Conservation (phyloP, 2,113 vertebrate genomes). For the Archocentrus centrarchus region DNA sequence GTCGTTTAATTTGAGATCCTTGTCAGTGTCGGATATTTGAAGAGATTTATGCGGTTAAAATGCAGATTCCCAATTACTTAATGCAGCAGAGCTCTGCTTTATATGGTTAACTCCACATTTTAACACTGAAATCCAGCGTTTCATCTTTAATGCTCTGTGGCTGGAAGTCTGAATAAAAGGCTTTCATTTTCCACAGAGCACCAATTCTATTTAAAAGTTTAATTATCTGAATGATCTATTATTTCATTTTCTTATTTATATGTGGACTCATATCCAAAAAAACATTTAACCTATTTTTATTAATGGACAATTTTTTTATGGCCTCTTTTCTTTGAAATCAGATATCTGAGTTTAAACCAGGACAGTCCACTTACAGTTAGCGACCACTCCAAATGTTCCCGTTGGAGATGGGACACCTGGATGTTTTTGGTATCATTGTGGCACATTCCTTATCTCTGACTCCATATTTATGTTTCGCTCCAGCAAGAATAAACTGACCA, state of each 20-base stretch:
- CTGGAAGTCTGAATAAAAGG: neutral
- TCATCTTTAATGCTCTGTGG: neutral
- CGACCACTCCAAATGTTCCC: neutral
- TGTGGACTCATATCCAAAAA: too few relatives aligned
- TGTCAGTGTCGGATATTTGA: neutral
- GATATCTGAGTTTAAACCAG: slow-evolving; percentile 10
- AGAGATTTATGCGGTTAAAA: slow-evolving; percentile 10
- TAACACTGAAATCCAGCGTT: neutral
- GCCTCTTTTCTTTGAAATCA: too few relatives aligned
- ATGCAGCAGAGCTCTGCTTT: neutral
- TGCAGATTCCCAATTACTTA: neutral
- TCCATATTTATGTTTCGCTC: slow-evolving; percentile 21
- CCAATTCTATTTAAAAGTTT: too few relatives aligned
- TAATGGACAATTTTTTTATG: too few relatives aligned
- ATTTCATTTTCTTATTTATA: too few relatives aligned
- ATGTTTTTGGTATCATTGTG: neutral
- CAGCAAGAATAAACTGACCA: slow-evolving; percentile 7
- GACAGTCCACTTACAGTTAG: slow-evolving; percentile 17
- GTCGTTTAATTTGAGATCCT: slow-evolving; percentile 11
- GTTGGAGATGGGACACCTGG: neutral
- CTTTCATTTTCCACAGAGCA: neutral
- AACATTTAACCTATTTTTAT: too few relatives aligned
- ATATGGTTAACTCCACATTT: neutral
- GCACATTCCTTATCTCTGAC: slow-evolving; percentile 24
- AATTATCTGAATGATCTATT: too few relatives aligned